Percentiles rank a stretch among this genome's conserved stretches.
Conservation (phyloP, 2,797 vertebrate genomes). For the Furcifer pardalis region DNA sequence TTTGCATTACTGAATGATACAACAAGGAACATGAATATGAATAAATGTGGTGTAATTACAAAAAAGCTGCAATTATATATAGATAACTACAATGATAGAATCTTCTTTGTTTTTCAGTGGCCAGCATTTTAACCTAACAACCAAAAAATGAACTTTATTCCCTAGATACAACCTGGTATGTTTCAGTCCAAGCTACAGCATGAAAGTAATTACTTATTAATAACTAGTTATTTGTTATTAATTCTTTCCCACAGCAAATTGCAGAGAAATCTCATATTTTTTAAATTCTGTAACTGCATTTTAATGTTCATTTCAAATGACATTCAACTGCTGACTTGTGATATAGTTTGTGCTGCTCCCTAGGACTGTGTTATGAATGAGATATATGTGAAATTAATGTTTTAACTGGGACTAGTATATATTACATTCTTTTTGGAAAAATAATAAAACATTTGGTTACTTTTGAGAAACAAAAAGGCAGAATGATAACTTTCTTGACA, state of each 20-base stretch:
- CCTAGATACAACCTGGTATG: background rate
- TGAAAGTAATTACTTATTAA: background rate
- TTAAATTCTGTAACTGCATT: background rate
- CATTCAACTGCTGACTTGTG: background rate
- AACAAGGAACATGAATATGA: background rate
- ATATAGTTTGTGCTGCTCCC: background rate
- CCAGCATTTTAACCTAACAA: slow-evolving; percentile 11
- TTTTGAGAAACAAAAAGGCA: background rate
- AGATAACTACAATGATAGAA: background rate
- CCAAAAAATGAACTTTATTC: background rate
- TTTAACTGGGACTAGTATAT: background rate
- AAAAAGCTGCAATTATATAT: background rate
- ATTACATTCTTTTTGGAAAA: background rate
- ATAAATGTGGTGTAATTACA: slow-evolving; percentile 13
- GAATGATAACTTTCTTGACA: background rate
- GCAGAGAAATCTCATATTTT: background rate
- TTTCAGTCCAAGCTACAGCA: background rate
- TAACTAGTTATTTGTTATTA: background rate
- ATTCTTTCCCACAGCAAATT: background rate
- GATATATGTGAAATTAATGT: background rate
- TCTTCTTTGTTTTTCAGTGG: slow-evolving; percentile 30
- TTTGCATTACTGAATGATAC: slow-evolving; percentile 32
- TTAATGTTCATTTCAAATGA: background rate
- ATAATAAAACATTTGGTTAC: background rate
- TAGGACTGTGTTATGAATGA: background rate